Conservation (phyloP, 53 echinoderm and acorn worm genomes). For the Paracentrotus lividus region DNA sequence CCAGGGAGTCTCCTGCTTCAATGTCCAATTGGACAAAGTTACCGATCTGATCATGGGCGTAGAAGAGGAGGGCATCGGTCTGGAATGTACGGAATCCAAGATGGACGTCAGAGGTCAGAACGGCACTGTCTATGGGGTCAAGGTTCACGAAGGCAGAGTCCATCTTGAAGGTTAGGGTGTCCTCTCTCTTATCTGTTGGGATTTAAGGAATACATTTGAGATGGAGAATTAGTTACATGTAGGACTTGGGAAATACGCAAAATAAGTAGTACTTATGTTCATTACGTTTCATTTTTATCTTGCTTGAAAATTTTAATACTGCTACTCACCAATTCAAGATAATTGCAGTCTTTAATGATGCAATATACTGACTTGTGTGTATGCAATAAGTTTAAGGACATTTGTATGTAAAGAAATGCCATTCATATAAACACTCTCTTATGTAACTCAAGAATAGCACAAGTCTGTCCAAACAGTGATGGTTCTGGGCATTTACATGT, state of each 20-base stretch:
- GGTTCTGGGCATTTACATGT: constrained; percentile 75
- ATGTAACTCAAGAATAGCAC: no score
- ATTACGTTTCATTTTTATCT: no score
- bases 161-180: constrained; percentile 76
- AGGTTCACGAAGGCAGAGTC: constrained; percentile 71
- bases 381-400: no score
- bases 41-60: constrained; percentile 75
- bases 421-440: no score
- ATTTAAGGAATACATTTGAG: neutral
- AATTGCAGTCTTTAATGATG: no score
- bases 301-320: no score
- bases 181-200: constrained; percentile 51
- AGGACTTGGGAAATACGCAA: no score
- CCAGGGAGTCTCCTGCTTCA: constrained; percentile 68
- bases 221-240: no score
- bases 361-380: no score
- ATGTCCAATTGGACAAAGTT: constrained; percentile 85
- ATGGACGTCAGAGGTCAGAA: constrained; percentile 72
- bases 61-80: constrained; percentile 77
- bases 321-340: no score
- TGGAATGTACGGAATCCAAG: constrained; percentile 82
- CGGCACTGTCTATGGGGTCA: constrained; percentile 63
- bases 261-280: no score
- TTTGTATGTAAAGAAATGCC: no score
- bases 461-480: constrained; percentile 71